A percentile compares a stretch with the other conserved stretches of the same genome.
Conservation (phyloP, 2,797 vertebrate genomes). For the Falco biarmicus region DNA sequence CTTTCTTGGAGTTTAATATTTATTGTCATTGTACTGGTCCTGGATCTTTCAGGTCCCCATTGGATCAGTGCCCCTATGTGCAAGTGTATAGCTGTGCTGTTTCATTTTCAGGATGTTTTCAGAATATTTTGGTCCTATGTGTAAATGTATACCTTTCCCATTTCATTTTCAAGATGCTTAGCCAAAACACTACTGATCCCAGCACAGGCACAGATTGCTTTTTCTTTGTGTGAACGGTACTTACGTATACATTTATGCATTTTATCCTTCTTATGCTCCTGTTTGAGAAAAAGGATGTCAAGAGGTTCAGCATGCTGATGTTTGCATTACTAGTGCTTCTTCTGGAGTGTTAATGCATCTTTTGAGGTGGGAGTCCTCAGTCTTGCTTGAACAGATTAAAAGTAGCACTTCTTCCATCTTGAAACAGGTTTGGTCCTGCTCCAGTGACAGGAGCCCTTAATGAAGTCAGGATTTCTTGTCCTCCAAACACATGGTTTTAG, state of each 20-base stretch:
- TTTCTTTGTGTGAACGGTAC: not conserved
- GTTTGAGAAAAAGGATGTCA: not conserved
- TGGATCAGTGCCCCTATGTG: not conserved
- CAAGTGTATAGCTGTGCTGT: not conserved
- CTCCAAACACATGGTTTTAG: not conserved
- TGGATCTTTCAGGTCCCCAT: not conserved
- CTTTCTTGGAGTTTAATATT: not conserved
- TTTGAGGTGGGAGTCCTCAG: not conserved
- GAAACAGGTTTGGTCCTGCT: not conserved
- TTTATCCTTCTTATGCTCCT: not conserved
- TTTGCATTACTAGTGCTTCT: slow-evolving; percentile 44
- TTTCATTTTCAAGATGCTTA: not conserved
- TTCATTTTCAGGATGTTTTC: not conserved
- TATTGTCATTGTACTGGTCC: not conserved
- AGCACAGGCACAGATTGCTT: not conserved
- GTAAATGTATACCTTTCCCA: not conserved
- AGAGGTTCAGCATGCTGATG: not conserved
- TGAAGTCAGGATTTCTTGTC: not conserved
- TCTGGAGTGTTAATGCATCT: not conserved
- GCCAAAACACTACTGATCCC: not conserved
- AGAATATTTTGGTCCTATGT: not conserved
- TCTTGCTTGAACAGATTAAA: not conserved
- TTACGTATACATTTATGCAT: not conserved
- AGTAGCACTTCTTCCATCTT: not conserved
- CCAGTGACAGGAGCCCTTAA: not conserved